phyloP scores from a whole-genome alignment of 2,113 vertebrate genomes.

The Nanorana parkeri region DNA sequence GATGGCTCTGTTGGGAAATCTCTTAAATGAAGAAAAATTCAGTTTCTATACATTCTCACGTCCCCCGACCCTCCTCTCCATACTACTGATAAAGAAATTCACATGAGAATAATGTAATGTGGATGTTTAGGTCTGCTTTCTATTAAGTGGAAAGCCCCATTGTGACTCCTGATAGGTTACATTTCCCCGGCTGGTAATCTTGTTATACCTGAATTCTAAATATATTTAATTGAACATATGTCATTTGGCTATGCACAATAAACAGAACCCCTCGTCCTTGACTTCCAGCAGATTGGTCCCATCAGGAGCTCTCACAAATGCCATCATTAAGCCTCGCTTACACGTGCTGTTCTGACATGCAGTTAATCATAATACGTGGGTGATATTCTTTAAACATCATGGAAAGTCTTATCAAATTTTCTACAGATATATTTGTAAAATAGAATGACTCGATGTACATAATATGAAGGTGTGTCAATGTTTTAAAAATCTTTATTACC shows the following conservation, averaged over 20 bases:
- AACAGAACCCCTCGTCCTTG: constrained; percentile 14
- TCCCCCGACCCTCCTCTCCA: neutral
- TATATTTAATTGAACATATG: constrained; percentile 32
- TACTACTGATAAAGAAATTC: constrained; percentile 23
- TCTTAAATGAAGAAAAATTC: too few species aligned
- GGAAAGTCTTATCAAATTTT: too few species aligned
- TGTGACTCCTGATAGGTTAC: constrained; percentile 10
- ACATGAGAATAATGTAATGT: constrained; percentile 34
- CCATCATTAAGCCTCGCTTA: neutral
- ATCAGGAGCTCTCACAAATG: neutral
- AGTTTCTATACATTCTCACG: neutral
- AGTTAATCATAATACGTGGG: too few species aligned
- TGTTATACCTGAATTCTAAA: neutral
- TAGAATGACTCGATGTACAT: too few species aligned
- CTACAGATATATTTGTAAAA: too few species aligned
- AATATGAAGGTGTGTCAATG: too few species aligned
- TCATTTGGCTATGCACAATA: constrained; percentile 35
- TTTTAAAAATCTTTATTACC: too few species aligned
- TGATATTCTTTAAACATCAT: too few species aligned
- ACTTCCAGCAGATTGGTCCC: neutral
- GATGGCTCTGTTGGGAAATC: too few species aligned
- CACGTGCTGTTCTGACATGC: too few species aligned
- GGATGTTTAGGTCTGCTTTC: constrained; percentile 31
- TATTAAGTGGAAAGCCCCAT: constrained; percentile 6
- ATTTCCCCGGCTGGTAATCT: constrained; percentile 14